Conservation (phyloP, 2,888 invertebrate genomes). For the Theodoxus fluviatilis region DNA sequence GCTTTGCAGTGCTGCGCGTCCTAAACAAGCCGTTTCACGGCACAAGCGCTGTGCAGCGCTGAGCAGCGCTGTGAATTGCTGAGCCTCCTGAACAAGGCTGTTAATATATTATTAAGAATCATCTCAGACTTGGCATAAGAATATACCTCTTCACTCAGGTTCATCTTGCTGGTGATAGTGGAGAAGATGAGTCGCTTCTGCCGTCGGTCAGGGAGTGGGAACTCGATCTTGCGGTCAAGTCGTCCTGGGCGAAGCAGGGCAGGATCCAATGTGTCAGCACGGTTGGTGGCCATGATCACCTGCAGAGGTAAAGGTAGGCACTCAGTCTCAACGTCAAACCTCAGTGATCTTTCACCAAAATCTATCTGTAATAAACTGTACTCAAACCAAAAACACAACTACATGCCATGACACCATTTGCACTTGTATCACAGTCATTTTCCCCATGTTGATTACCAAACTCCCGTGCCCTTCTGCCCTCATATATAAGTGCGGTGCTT, state of each 20-base stretch:
- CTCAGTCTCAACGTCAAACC: background rate
- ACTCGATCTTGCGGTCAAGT: slow-evolving; percentile 97
- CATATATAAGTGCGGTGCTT: no score
- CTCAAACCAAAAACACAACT: background rate
- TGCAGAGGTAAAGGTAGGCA: slow-evolving; percentile 48
- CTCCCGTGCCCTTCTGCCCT: no score
- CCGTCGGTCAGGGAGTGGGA: slow-evolving; percentile 90
- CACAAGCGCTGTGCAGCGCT: no score
- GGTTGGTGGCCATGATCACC: slow-evolving; percentile 94
- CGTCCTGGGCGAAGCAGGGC: slow-evolving; percentile 93
- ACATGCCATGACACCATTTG: background rate
- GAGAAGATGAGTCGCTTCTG: slow-evolving; percentile 95
- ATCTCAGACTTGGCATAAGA: no score
- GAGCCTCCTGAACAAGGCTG: no score
- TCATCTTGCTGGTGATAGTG: slow-evolving; percentile 81
- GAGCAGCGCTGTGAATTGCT: no score
- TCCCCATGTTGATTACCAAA: no score
- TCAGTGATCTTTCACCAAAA: background rate
- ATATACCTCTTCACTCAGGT: slow-evolving; percentile 90
- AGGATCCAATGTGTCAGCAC: slow-evolving; percentile 98
- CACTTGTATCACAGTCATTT: no score
- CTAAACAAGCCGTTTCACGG: no score
- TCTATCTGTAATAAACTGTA: background rate
- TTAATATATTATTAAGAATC: no score
- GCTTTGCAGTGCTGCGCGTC: no score